These are phyloP conservation scores for Calcarius lapponicus DNA, from an alignment of 2,797 vertebrate species.

Conservation along the genomic window DNA sequence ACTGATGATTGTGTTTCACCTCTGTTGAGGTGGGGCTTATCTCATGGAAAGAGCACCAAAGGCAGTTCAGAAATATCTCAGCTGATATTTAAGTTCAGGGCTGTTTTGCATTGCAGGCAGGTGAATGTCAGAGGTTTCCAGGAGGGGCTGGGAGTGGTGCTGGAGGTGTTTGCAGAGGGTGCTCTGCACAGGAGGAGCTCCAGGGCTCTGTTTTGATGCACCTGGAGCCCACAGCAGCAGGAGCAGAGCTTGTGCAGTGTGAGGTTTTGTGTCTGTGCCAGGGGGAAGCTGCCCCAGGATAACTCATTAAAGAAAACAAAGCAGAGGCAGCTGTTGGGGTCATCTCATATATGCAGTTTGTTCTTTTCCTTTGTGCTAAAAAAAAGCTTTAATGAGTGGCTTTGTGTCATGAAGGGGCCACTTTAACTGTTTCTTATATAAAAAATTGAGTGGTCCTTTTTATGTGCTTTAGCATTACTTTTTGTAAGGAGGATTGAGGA, in stretches of 20 bases:
- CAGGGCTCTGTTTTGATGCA: background rate
- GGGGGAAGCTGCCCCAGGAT: background rate
- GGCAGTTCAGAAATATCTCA: background rate
- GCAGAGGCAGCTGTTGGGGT: background rate
- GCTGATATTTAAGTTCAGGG: background rate
- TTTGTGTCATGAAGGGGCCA: background rate
- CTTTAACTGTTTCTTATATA: background rate
- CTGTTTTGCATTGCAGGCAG: background rate
- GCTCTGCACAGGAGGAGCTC: fast-evolving
- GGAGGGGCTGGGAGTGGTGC: background rate
- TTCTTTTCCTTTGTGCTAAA: background rate
- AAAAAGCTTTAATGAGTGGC: background rate
- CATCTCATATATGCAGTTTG: background rate
- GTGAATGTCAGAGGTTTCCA: background rate
- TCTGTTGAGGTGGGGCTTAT: background rate
- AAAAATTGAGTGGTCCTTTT: background rate
- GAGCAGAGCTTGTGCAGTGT: fast-evolving
- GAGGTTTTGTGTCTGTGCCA: background rate
- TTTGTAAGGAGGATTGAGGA: background rate
- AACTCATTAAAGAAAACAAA: background rate
- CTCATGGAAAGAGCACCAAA: background rate
- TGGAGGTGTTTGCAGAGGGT: background rate
- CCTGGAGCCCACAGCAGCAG: background rate
- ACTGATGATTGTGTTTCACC: background rate
- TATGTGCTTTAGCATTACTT: background rate